These are phyloP conservation scores for Urophycis tenuis DNA, from an alignment of 2,797 vertebrate genomes.

Conservation along the genomic window DNA sequence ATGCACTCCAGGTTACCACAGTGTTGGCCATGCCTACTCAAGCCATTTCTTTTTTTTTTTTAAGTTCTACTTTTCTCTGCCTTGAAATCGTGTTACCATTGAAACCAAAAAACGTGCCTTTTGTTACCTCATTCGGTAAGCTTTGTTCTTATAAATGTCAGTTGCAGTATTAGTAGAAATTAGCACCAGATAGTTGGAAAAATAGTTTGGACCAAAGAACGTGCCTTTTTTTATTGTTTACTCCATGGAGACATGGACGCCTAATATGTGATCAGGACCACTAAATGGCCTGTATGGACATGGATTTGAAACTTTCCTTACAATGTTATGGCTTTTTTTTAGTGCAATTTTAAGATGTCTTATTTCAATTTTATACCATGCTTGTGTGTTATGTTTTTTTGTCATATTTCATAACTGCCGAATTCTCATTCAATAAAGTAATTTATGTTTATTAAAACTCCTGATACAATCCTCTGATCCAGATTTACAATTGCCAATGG, in stretches of 20 bases:
- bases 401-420: constrained; percentile 47
- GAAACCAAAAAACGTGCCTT: constrained; percentile 58
- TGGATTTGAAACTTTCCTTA: constrained; percentile 51
- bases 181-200: constrained; percentile 38
- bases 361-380: constrained; percentile 60
- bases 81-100: constrained; percentile 52
- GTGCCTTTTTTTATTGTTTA: constrained; percentile 48
- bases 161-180: constrained; percentile 62
- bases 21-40: constrained; percentile 65
- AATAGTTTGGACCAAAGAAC: constrained; percentile 63
- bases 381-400: constrained; percentile 64
- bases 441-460: constrained; percentile 73
- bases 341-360: constrained; percentile 67
- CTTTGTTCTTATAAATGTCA: constrained; percentile 20
- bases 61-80: constrained; percentile 46
- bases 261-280: constrained; percentile 46
- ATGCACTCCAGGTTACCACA: constrained; percentile 71
- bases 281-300: constrained; percentile 33
- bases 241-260: constrained; percentile 47
- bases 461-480: constrained; percentile 13
- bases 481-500: background rate
- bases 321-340: constrained; percentile 58
- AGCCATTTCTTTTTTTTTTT: constrained; percentile 59
- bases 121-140: constrained; percentile 61
- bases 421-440: constrained; percentile 74